phyloP scores from a whole-genome alignment of 2,113 vertebrate genomes.

The Labeo catla region DNA sequence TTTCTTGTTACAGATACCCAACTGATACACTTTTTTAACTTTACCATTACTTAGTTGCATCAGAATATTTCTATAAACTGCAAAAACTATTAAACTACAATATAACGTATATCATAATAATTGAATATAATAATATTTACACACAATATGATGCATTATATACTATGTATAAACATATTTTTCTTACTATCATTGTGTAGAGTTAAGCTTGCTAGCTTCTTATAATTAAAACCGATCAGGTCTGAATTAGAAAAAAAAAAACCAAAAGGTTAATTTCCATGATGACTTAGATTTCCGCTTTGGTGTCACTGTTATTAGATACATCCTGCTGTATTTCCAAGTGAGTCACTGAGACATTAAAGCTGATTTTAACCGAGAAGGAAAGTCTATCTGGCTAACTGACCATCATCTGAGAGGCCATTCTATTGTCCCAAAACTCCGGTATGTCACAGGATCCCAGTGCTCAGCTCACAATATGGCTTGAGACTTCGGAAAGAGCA shows the following conservation, averaged over 20 bases:
- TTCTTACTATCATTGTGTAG: not conserved
- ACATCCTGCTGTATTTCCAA: not conserved
- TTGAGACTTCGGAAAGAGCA: constrained; percentile 74
- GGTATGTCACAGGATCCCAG: constrained; percentile 70
- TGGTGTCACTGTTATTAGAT: constrained; percentile 21
- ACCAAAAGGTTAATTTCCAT: not conserved
- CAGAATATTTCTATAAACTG: not conserved
- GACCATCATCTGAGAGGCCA: constrained; percentile 69
- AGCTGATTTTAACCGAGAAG: constrained; percentile 50
- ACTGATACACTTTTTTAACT: not conserved
- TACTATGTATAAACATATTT: not conserved
- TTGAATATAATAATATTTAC: not conserved
- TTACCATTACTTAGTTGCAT: not conserved
- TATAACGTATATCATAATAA: not conserved
- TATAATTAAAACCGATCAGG: not conserved
- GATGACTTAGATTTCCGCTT: constrained; percentile 4
- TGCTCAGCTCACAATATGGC: constrained; percentile 73
- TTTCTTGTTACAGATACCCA: not conserved
- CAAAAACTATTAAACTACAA: not conserved
- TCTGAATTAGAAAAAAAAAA: not conserved
- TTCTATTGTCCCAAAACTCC: constrained; percentile 70
- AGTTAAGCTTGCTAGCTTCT: not conserved
- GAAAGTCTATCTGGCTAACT: constrained; percentile 70
- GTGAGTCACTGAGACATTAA: constrained; percentile 58
- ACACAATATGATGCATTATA: not conserved